These are phyloP conservation scores for Axis porcinus DNA, from an alignment of 2,113 vertebrate genomes.

Conservation along the genomic window DNA sequence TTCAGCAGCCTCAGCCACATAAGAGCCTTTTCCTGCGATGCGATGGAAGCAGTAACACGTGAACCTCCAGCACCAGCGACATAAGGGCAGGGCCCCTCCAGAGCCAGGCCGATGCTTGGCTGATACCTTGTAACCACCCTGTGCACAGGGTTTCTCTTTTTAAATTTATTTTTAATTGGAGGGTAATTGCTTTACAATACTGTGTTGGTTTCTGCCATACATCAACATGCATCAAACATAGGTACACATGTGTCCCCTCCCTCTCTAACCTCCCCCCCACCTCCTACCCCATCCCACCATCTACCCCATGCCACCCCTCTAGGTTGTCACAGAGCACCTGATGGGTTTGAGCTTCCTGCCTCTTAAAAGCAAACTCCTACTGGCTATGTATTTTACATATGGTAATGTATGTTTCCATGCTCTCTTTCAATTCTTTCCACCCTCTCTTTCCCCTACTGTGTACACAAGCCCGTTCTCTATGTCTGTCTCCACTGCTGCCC, in stretches of 20 bases:
- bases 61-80: accelerated
- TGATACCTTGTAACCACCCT: background rate
- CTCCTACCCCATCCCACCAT: background rate
- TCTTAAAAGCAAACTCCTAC: background rate
- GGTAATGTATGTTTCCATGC: background rate
- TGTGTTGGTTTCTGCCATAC: background rate
- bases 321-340: background rate
- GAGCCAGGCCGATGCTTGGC: accelerated
- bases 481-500: background rate
- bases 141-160: background rate
- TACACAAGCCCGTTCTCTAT: background rate
- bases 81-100: accelerated
- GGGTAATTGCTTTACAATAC: background rate
- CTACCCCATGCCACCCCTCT: background rate
- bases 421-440: background rate
- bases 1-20: background rate
- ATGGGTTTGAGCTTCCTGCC: background rate
- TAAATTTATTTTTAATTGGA: background rate
- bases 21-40: background rate
- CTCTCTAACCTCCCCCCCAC: background rate
- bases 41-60: accelerated
- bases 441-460: background rate
- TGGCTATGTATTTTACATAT: background rate
- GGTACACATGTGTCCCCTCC: background rate
- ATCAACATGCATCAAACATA: background rate